Conservation (phyloP, 2,113 vertebrate species). For the Montifringilla adamsi region DNA sequence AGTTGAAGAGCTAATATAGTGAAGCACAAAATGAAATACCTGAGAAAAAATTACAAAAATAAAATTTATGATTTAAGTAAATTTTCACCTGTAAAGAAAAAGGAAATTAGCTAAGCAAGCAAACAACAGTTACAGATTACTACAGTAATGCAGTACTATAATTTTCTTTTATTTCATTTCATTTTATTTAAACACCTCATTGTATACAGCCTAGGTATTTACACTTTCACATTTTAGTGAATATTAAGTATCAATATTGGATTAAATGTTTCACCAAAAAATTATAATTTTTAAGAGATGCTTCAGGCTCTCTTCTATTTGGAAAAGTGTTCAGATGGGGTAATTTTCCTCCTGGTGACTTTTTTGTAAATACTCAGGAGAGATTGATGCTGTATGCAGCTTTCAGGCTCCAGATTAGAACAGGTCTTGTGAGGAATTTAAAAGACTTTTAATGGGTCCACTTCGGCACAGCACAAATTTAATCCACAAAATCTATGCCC, state of each 20-base stretch:
- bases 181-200: background rate
- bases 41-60: background rate
- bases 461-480: background rate
- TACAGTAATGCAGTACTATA: background rate
- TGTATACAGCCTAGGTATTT: background rate
- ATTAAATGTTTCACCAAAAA: background rate
- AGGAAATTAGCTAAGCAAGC: background rate
- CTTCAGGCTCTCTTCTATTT: background rate
- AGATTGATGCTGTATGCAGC: background rate
- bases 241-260: fast-evolving
- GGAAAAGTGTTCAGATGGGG: background rate
- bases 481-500: background rate
- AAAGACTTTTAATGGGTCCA: background rate
- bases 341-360: background rate
- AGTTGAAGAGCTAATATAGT: background rate
- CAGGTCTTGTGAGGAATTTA: background rate
- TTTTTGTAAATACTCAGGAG: background rate
- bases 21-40: background rate
- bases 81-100: background rate
- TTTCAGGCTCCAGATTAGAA: background rate
- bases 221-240: background rate
- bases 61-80: background rate
- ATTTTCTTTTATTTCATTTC: background rate
- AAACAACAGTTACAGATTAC: background rate
- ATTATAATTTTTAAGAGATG: background rate